These are phyloP conservation scores for Scotopteryx bipunctaria DNA, from an alignment of 2,888 invertebrate genomes.

Conservation along the genomic window DNA sequence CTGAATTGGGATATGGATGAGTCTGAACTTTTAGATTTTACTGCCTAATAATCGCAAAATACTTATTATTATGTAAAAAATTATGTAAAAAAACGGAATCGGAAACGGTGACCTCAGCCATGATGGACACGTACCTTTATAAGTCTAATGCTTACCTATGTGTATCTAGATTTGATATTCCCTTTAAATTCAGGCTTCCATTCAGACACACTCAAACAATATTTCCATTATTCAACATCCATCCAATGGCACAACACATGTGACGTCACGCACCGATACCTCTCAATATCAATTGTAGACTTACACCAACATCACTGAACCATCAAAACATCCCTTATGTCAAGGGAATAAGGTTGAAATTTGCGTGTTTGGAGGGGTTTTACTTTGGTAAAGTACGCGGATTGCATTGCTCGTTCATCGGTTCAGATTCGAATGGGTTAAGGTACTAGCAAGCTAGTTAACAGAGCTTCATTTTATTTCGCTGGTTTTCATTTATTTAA, in stretches of 20 bases:
- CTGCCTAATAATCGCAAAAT: background rate
- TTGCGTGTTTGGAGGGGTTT: background rate
- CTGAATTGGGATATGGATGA: conserved; percentile 7
- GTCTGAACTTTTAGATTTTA: background rate
- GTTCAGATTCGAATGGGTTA: conserved; percentile 50
- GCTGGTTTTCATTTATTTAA: background rate
- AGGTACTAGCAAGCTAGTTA: conserved; percentile 33
- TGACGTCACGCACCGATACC: conserved; percentile 55
- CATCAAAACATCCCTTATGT: background rate
- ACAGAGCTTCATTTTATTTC: background rate
- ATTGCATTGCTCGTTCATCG: conserved; percentile 54
- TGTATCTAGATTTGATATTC: too few species aligned
- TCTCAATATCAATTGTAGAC: conserved; percentile 51
- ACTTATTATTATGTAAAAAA: too few species aligned
- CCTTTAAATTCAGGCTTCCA: too few species aligned
- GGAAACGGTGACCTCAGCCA: too few species aligned
- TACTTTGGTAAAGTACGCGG: conserved; percentile 25
- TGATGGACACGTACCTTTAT: too few species aligned
- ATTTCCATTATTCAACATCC: conserved; percentile 20
- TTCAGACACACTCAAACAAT: conserved; percentile 11
- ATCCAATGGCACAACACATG: conserved; percentile 46
- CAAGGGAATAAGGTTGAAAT: conserved; percentile 24
- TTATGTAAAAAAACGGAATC: too few species aligned
- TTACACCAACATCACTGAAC: conserved; percentile 35
- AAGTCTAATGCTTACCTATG: too few species aligned